phyloP scores from a whole-genome alignment of 2,888 invertebrate genomes.

The Xestia xanthographa region DNA sequence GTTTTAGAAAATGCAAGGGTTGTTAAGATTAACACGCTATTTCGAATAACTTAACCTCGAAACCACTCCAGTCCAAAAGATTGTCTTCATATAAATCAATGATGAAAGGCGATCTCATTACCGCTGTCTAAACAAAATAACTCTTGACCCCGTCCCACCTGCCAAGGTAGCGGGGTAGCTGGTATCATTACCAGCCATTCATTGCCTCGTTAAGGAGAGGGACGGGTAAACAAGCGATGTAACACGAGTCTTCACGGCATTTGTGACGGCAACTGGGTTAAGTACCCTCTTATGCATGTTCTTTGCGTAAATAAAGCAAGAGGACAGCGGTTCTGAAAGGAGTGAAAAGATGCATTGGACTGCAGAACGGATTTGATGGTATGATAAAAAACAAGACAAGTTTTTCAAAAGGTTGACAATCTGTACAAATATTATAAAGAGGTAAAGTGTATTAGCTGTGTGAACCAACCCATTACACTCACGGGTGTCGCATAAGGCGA shows the following conservation, averaged over 20 bases:
- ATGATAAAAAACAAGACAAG: neutral
- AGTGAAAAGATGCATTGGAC: neutral
- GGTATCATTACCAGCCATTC: conserved; percentile 27
- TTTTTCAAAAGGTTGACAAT: neutral
- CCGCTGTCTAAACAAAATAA: neutral
- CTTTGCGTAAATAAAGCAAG: conserved; percentile 22
- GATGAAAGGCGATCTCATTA: neutral
- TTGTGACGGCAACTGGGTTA: conserved; percentile 44
- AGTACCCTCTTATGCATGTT: conserved; percentile 24
- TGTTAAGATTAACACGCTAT: neutral
- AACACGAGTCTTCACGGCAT: conserved; percentile 1
- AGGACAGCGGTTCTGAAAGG: neutral
- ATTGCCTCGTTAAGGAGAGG: conserved; percentile 44
- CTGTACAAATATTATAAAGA: too few species aligned
- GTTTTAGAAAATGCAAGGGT: neutral
- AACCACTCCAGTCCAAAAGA: neutral
- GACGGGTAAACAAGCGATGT: conserved; percentile 24
- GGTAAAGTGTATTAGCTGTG: too few species aligned
- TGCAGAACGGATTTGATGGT: neutral
- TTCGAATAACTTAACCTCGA: neutral
- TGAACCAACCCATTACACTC: too few species aligned
- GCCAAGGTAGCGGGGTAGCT: neutral
- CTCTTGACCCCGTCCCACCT: neutral
- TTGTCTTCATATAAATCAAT: neutral
- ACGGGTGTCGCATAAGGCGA: too few species aligned